phyloP scores from a whole-genome alignment of 2,113 vertebrate species.

The Puma concolor region DNA sequence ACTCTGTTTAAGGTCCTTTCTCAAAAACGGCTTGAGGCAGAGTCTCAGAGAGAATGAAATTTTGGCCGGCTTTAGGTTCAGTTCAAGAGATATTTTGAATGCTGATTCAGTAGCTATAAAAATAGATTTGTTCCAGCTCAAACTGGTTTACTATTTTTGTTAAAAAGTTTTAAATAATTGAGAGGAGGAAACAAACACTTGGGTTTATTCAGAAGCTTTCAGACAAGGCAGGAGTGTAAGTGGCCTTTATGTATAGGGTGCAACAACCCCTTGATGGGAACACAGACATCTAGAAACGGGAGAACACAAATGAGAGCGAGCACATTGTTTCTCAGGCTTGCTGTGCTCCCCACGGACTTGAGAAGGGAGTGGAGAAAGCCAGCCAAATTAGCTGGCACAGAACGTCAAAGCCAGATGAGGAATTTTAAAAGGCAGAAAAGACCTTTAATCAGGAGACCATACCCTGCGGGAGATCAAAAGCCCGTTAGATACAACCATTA shows the following conservation, averaged over 20 bases:
- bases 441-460: slow-evolving; percentile 44
- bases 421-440: slow-evolving; percentile 47
- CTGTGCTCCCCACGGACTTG: not conserved
- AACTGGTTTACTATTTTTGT: not conserved
- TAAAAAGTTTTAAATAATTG: not conserved
- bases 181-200: not conserved
- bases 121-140: slow-evolving; percentile 10
- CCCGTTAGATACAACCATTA: slow-evolving; percentile 8
- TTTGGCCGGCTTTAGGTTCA: not conserved
- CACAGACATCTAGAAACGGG: not conserved
- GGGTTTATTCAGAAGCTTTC: not conserved
- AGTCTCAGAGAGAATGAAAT: not conserved
- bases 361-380: not conserved
- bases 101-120: slow-evolving; percentile 33
- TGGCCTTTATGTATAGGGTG: not conserved
- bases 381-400: slow-evolving; percentile 31
- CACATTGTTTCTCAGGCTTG: not conserved
- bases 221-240: not conserved
- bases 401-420: not conserved
- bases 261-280: not conserved
- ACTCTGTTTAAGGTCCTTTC: not conserved
- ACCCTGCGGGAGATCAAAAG: slow-evolving; percentile 40
- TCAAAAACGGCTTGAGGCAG: not conserved
- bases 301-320: not conserved
- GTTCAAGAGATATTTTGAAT: slow-evolving; percentile 37